Evolutionary conservation across 2,888 invertebrate species (phyloP), one percentile per base, ranked within the genome.

Genomic region (Crematogaster levior): DNA sequence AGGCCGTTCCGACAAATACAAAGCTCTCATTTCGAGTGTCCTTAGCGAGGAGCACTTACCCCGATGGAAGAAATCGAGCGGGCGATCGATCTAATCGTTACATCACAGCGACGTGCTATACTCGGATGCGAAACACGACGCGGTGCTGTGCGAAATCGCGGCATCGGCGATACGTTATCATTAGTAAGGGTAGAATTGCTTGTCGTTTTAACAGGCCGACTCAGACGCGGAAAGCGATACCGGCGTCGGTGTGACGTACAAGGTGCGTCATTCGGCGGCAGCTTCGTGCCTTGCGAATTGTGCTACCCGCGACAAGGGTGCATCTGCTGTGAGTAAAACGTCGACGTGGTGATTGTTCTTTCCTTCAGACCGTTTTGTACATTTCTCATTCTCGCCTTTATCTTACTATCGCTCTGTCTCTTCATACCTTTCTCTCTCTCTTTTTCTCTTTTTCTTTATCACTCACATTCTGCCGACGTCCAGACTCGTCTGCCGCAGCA

Each of bases 211-310:
- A 90, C 93, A 94, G 94, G 94, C 91, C 90, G 94, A 94, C 91
- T 94, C 94, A 85, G 94, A 94, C 88, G 94, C 92, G 82, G 94
- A 94, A 91, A 94, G 94, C 91, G 96, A 96, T 91, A 93, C 95
- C 92, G 96, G 95, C 92, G 96, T 96, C 95, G 97, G 97, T 94
- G 96, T 96, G 90, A 96, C 96, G 91, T 97, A 97, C 95, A 96
- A 96, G 92, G 91, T 93, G 88, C 94, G 94, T 91, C 93, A 93
- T 92, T 94, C 94, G 90, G 93, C 94, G 90, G 93, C 94, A 86
- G 93, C 94, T 86, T 94, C 94, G 87, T 94, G 94, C 90, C 93
- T 94, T 88, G 94, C 94, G 81, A 94, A 94, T 93, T 94, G 94
- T 86, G 90, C 93, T 83, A 92, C 92, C 84, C 93, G 94, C 81